phyloP scores from a whole-genome alignment of 2,113 vertebrate species.

The Pyxicephalus adspersus region DNA sequence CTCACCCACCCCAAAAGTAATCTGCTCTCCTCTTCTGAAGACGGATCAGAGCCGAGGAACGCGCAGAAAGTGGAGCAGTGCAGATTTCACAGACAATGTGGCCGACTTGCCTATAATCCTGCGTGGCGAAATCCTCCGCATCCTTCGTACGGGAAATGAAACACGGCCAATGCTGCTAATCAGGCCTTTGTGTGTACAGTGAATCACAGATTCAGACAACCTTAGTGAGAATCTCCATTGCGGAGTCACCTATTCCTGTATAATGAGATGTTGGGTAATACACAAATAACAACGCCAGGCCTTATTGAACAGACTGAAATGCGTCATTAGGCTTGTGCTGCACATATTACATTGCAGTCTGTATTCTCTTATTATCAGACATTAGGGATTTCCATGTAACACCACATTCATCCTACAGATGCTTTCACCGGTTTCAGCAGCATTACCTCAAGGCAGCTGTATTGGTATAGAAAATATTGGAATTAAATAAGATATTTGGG shows the following conservation, averaged over 20 bases:
- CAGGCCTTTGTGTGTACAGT: slow-evolving; percentile 1
- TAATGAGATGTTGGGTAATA: slow-evolving; percentile 22
- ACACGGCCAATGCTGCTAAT: slow-evolving; percentile 20
- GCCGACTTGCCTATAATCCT: slow-evolving; percentile 28
- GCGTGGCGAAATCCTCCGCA: background rate
- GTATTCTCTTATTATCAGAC: background rate
- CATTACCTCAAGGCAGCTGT: no score
- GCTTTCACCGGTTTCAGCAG: background rate
- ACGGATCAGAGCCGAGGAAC: slow-evolving; percentile 28
- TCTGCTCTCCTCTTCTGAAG: background rate
- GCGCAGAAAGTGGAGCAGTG: slow-evolving; percentile 2
- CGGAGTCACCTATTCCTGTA: background rate
- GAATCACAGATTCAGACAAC: background rate
- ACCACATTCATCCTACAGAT: background rate
- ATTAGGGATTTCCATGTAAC: background rate
- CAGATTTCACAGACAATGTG: slow-evolving; percentile 7
- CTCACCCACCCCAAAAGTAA: slow-evolving; percentile 8
- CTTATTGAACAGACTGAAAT: slow-evolving; percentile 2
- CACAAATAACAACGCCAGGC: background rate
- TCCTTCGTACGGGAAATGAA: background rate
- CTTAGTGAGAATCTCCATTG: background rate
- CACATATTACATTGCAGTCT: background rate
- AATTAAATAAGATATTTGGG: no score
- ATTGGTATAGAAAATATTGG: background rate
- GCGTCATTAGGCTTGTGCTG: background rate